A percentile compares a stretch with the other conserved stretches of the same genome.
Conservation (phyloP, 2,888 invertebrate species). For the Heliconius charithonia region DNA sequence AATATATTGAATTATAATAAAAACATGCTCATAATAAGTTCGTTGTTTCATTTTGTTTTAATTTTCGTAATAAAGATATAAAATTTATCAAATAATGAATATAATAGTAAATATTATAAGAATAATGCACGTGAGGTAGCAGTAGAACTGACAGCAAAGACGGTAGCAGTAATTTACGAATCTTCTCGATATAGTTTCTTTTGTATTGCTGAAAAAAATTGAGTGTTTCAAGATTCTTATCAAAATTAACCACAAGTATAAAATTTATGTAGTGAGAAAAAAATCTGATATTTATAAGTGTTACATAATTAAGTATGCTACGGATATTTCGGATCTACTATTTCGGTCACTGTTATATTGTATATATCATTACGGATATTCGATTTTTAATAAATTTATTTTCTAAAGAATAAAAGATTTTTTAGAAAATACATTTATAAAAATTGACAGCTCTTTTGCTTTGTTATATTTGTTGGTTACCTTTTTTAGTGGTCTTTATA, state of each 20-base stretch:
- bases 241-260: background rate
- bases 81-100: slow-evolving; percentile 33
- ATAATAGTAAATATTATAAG: slow-evolving; percentile 53
- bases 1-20: slow-evolving; percentile 32
- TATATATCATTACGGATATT: too few relatives aligned
- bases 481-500: background rate
- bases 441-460: too few relatives aligned
- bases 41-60: slow-evolving; percentile 34
- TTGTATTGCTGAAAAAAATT: slow-evolving; percentile 49
- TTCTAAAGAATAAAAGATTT: too few relatives aligned
- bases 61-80: background rate
- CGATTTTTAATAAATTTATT: too few relatives aligned
- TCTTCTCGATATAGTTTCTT: slow-evolving; percentile 48
- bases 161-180: slow-evolving; percentile 63
- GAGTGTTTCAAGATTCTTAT: background rate
- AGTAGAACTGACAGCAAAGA: slow-evolving; percentile 66
- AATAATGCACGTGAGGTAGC: slow-evolving; percentile 60
- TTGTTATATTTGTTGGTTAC: background rate
- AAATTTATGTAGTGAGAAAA: background rate
- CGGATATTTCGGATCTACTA: too few relatives aligned
- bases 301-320: background rate
- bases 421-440: too few relatives aligned
- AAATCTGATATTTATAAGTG: background rate
- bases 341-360: background rate
- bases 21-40: slow-evolving; percentile 26